These are phyloP conservation scores for Papilio protenor DNA, from an alignment of 2,888 invertebrate species.

Conservation along the genomic window DNA sequence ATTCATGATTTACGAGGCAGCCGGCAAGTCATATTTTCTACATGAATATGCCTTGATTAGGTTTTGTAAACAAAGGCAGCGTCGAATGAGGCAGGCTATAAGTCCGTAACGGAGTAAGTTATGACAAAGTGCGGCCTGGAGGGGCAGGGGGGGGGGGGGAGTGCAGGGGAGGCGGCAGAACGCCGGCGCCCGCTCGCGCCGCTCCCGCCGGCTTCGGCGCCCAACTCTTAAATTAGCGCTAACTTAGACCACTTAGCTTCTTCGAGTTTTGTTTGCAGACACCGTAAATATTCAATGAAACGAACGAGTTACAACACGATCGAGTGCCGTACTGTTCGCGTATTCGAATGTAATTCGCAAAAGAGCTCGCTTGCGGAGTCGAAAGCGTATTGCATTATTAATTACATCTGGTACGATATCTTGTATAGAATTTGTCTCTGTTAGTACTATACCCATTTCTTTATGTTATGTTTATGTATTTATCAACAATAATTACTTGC, in stretches of 20 bases:
- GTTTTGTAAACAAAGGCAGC: constrained; percentile 66
- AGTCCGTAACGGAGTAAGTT: constrained; percentile 67
- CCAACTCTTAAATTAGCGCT: constrained; percentile 81
- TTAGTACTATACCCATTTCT: not conserved
- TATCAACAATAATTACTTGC: too few species aligned
- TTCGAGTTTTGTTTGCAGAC: constrained; percentile 81
- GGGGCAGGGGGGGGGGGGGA: constrained; percentile 55
- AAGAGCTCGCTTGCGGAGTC: constrained; percentile 21
- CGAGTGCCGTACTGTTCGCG: constrained; percentile 43
- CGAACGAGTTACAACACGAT: constrained; percentile 65
- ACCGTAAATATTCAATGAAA: constrained; percentile 78
- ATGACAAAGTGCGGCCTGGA: constrained; percentile 71
- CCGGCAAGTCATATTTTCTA: constrained; percentile 5
- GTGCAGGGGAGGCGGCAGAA: not conserved
- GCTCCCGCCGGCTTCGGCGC: constrained; percentile 60
- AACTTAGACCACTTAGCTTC: constrained; percentile 81
- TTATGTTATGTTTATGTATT: not conserved
- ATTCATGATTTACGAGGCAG: constrained; percentile 4
- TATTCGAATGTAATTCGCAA: constrained; percentile 40
- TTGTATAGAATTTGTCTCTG: not conserved
- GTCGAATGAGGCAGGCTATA: constrained; percentile 55
- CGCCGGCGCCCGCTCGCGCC: constrained; percentile 56
- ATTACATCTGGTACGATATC: not conserved
- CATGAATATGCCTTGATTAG: constrained; percentile 13
- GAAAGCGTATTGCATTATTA: constrained; percentile 10